A percentile compares a stretch with the other conserved stretches of the same genome.
These are phyloP conservation scores for Triops cancriformis DNA, from an alignment of 1,140 invertebrate species.

Conservation along the genomic window DNA sequence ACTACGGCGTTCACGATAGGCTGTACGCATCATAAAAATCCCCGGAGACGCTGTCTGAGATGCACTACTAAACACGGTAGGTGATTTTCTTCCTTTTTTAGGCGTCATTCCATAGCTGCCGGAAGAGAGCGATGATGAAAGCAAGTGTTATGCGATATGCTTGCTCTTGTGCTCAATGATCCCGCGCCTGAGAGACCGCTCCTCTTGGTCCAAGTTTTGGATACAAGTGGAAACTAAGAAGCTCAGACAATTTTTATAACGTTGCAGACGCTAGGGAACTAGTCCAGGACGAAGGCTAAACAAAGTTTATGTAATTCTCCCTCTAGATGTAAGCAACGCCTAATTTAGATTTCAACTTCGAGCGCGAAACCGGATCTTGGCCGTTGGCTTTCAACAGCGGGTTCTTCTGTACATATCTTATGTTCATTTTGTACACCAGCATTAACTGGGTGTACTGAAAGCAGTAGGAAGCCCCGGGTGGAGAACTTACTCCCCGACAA, in stretches of 20 bases:
- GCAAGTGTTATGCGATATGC: not conserved
- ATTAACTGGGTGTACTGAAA: not conserved
- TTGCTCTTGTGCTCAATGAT: constrained; percentile 5
- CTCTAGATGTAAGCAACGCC: not conserved
- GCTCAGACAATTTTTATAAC: not conserved
- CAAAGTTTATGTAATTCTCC: not conserved
- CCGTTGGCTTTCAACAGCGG: not conserved
- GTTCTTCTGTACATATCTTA: not conserved
- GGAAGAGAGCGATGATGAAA: not conserved
- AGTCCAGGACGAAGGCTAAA: not conserved
- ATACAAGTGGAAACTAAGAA: not conserved
- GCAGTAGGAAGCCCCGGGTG: not conserved
- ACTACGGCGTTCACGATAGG: not conserved
- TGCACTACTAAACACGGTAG: not conserved
- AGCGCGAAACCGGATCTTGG: not conserved
- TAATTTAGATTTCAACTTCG: not conserved
- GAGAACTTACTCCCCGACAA: not conserved
- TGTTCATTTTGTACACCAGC: not conserved
- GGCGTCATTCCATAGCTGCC: not conserved
- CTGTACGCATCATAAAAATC: constrained; percentile 6
- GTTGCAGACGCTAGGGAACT: not conserved
- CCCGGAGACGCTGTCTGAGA: not conserved
- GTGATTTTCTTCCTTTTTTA: not conserved
- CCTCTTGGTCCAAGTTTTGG: not conserved
- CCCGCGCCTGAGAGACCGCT: not conserved